Conservation (phyloP, 2,113 vertebrate species). For the Pteruthius melanotis region DNA sequence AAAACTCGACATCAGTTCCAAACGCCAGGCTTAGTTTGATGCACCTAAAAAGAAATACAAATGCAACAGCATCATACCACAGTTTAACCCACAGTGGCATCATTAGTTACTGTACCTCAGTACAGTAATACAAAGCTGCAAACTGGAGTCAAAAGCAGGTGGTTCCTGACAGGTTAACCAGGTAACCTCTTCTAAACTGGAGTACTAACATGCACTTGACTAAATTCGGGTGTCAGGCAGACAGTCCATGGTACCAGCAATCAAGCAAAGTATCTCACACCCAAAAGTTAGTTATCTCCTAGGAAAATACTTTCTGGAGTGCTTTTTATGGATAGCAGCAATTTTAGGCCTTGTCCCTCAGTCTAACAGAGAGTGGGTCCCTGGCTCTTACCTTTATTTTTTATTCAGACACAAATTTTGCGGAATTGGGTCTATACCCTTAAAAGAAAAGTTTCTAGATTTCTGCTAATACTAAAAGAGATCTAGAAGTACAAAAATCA, state of each 20-base stretch:
- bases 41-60: background rate
- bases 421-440: background rate
- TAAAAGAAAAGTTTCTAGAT: background rate
- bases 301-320: background rate
- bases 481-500: background rate
- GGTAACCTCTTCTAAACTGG: background rate
- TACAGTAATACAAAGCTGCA: background rate
- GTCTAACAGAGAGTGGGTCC: rapidly evolving
- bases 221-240: background rate
- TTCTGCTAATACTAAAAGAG: background rate
- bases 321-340: background rate
- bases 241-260: background rate
- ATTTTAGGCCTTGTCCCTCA: background rate
- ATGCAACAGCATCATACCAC: background rate
- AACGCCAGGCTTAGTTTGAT: background rate
- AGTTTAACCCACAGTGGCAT: background rate
- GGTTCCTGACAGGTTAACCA: background rate
- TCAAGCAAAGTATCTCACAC: background rate
- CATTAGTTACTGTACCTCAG: background rate
- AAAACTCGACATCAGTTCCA: background rate
- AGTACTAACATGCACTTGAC: background rate
- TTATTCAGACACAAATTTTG: background rate
- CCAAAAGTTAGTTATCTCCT: background rate
- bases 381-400: background rate
- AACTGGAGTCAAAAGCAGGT: background rate